Evolutionary conservation across 2,888 invertebrate genomes (phyloP), one percentile per base, ranked within the genome.

Genomic region (Alitta virens): DNA sequence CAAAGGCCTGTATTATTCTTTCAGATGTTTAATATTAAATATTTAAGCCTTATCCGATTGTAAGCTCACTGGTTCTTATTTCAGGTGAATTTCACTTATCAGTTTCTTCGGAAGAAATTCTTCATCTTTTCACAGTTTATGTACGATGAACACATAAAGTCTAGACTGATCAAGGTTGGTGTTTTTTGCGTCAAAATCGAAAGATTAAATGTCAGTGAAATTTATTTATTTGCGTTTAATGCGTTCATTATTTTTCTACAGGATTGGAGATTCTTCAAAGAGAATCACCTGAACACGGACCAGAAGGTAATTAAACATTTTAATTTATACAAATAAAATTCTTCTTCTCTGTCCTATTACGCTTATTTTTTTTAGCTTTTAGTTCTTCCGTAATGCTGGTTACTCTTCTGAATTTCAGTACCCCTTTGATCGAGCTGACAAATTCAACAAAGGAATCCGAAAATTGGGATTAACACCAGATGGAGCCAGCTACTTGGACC

Each of bases 141-240:
- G 82, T 97, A 91, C 78, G 97, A 98, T 79, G 99, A 99, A 82
- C 95, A 95, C 76, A 95, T 99, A 56, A 96, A 97, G 82, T 95
- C 96, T 0, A 87, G 94, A 62, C 85, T 99, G 1, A 87, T 93
- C 69, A 94, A 94, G 76, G 85, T 79, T 3, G 16, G 18, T 33
- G 12, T 33, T 67, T 68, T 27, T n/a, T n/a, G n/a, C n/a, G n/a
- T n/a, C n/a, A n/a, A 33, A 33, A 33, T 33, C 12, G 33, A 33
- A 33, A 33, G 33, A 12, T 5, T 33, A 33, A 5, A 33, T 7
- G 33, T 7, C 33, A 33, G 33, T 33, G 5, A 33, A 33, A 33
- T 33, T 12, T 33, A 12, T 7, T 7, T 33, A 12, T 33, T 33
- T 33, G 7, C 5, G 12, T n/a, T n/a, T 33, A 33, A 33, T 33